Base-by-base conservation (phyloP, 1,140 invertebrate genomes). In the Potamilus streckersoni region DNA sequence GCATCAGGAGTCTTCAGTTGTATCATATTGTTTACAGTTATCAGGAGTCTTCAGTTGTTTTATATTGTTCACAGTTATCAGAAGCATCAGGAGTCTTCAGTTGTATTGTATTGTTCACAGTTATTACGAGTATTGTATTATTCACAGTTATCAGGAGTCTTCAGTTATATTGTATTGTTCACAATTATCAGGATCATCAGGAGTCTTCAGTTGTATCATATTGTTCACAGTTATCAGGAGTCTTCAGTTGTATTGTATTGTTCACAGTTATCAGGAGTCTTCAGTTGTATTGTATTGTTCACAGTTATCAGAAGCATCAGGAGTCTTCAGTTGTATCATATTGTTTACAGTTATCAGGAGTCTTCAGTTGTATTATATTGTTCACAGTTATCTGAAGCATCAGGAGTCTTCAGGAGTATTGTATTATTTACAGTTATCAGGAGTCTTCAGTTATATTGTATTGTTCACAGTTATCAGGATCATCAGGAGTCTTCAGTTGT, bases 111-210 rank as follows among this genome's bases (percentile, higher is more conserved):
- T 31, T 31, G 2, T 31, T 31, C 27, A 31, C 3, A 31, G 27
- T 31, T 31, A 31, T 31, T n/a, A n/a, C n/a, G n/a, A n/a, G n/a
- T n/a, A n/a, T n/a, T n/a, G n/a, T n/a, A n/a, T n/a, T n/a, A n/a
- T n/a, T n/a, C n/a, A n/a, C n/a, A n/a, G n/a, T n/a, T n/a, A 49
- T 73, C 80, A 64, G 71, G 77, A 6, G 68, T 57, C 15, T 14
- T 56, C 6, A 12, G 31, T 17, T 19, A 0, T 23, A 16, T 19
- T 6, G 1, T 15, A 31, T 31, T 31, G 2, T 31, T 31, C 27
- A 31, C 3, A 31, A 2, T 31, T 31, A 31, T 31, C n/a, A n/a
- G n/a, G n/a, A n/a, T n/a, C n/a, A n/a, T n/a, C n/a, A n/a, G n/a
- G 27, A 31, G 27, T 2, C 27, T 8, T 49, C 38, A 49, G 38